Percentiles rank a stretch among this genome's conserved stretches.
Conservation (phyloP, 2,888 invertebrate species). For the Agrotis puta region DNA sequence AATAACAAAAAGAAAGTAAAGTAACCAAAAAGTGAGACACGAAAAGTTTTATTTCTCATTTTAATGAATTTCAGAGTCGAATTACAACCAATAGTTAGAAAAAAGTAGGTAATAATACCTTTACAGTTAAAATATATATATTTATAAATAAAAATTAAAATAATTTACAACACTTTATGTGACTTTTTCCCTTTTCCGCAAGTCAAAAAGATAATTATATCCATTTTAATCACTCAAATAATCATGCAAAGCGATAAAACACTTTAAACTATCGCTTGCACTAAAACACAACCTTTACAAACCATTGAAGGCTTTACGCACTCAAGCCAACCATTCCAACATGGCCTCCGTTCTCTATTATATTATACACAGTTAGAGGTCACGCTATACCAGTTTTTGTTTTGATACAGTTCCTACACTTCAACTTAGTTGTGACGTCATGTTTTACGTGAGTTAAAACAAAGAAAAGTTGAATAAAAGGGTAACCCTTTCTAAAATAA, state of each 20-base stretch:
- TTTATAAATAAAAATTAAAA: too few species aligned
- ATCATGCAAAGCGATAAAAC: constrained; percentile 18
- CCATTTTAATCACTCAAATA: neutral
- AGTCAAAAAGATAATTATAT: neutral
- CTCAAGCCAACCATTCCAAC: constrained; percentile 43
- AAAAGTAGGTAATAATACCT: too few species aligned
- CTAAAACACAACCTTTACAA: constrained; percentile 14
- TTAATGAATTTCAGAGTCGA: too few species aligned
- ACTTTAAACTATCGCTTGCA: constrained; percentile 30
- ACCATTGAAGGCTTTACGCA: constrained; percentile 61
- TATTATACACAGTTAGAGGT: constrained; percentile 33
- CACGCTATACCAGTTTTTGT: constrained; percentile 47
- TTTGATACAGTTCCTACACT: constrained; percentile 65
- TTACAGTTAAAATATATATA: too few species aligned
- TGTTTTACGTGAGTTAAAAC: constrained; percentile 41
- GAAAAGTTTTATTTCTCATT: too few species aligned
- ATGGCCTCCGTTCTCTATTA: constrained; percentile 37
- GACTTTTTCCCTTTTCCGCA: neutral
- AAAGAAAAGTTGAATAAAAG: constrained; percentile 52
- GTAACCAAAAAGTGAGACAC: too few species aligned
- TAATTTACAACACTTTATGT: too few species aligned
- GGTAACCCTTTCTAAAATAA: constrained; percentile 6
- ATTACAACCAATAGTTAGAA: too few species aligned
- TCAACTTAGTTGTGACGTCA: constrained; percentile 58
- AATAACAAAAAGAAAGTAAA: too few species aligned